Evolutionary conservation across 2,888 invertebrate genomes (phyloP), one percentile per base, ranked within the genome.

Genomic region (Cinara cedri): DNA sequence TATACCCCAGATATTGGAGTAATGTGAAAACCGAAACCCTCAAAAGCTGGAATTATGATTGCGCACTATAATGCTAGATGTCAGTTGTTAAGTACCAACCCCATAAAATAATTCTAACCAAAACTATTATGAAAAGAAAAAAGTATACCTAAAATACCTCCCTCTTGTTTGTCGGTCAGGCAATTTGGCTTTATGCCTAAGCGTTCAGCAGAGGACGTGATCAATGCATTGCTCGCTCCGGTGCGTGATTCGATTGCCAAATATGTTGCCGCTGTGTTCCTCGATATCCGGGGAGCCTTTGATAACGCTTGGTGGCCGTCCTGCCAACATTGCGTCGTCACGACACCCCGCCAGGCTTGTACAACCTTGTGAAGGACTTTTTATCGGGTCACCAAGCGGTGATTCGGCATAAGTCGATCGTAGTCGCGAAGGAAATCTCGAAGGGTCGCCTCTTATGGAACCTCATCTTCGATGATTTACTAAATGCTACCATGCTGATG

Each of bases 251-350:
- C 26, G n/a, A 6, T 3, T 0, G 51, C 16, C 2, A 70, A 70
- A 11, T 70, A 34, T 9, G 54, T 54, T 0, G 19, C 51, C n/a
- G 51, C 11, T 24, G 54, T 70, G n/a, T 54, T 70, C 51, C 8
- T 70, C 0, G 68, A 54, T 11, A 70, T 70, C 11, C n/a, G 34
- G 0, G 42, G 68, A 0, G 68, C 68, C 14, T 65, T 65, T 16
- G 65, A 65, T 14, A 65, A 46, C 44, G 65, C 65, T 14, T 65
- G 44, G 65, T 65, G 65, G 44, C 44, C 11, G n/a, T n/a, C n/a
- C n/a, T n/a, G n/a, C n/a, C n/a, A n/a, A n/a, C n/a, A n/a, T n/a
- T n/a, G n/a, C n/a, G 21, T 65, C n/a, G 21, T 44, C 44, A 44
- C 65, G 14, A 44, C 65, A 24, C 2, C 3, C n/a, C 9, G 10